Base-by-base conservation (phyloP, 2,113 vertebrate species). In the Petrocephalus microphthalmus region DNA sequence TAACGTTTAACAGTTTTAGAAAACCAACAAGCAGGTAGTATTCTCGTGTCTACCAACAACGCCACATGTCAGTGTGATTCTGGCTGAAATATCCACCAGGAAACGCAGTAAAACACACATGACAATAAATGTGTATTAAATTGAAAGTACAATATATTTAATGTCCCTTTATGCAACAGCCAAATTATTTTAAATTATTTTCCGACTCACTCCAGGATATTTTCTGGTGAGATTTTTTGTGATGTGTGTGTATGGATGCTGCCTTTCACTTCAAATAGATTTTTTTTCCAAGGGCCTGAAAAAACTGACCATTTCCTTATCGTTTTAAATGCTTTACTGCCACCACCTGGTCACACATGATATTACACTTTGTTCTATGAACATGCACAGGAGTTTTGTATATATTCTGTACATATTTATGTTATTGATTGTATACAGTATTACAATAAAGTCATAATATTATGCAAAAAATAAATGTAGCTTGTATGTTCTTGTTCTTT, bases 261-360 rank as follows among this genome's bases (percentile, higher is more conserved):
- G 47, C 47, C 7, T 64, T 64, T 64, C 22, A n/a, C 11, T 67
- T 67, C n/a, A 67, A 67, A 13, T 8, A 2, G 42, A 42, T 42
- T 5, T 2, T 74, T 74, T 17, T 78, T 2, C 5, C 22, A 15
- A 3, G 47, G 19, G 1, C 1, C 2, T 47, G 17, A 49, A 49
- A 15, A 49, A 87, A 71, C 52, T 71, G 4, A 87, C 71, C 15
- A 74, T 78, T 7, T 53, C 13, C 2, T 53, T 54, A 15, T 60
- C 67, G 17, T 74, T 74, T 78, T 45, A 74, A 54, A 49, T 60
- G 22, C 25, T 82, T 88, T 49, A 56, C 87, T 82, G 67, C 87
- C 87, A 82, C 74, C 87, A 82, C 51, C n/a, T 88, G 87, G 49
- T 88, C 7, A 81, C 7, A n/a, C 2, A 17, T 88, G 29, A 33